Percentiles rank a stretch among this genome's conserved stretches.
Evolutionary conservation across 2,888 invertebrate genomes (phyloP).

Genomic region (Drosophila robusta): DNA sequence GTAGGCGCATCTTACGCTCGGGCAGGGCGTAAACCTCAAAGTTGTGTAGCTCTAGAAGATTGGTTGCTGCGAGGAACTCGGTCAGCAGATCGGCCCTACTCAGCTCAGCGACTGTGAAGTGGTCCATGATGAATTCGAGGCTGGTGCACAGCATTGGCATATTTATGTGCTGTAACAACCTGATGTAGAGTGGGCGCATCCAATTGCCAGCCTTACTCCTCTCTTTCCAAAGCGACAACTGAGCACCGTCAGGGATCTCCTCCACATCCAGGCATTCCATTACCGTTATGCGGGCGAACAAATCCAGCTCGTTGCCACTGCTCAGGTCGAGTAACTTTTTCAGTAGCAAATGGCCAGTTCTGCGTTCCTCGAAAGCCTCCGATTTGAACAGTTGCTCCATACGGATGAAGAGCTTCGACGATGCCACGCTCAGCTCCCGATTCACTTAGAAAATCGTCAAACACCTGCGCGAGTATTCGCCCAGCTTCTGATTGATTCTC

Average conservation of each 20-base stretch:
- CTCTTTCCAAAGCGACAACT: constrained; percentile 5
- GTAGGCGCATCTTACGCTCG: neutral
- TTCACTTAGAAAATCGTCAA: constrained; percentile 9
- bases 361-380: neutral
- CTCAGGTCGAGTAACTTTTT: constrained; percentile 7
- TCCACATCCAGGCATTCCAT: constrained; percentile 20
- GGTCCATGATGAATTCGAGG: constrained; percentile 10
- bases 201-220: neutral
- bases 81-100: constrained; percentile 6
- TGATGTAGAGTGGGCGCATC: constrained; percentile 1
- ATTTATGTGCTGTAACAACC: neutral
- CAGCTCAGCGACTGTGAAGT: constrained; percentile 9
- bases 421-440: neutral
- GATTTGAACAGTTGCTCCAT: constrained; percentile 1
- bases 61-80: constrained; percentile 16
- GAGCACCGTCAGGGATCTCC: neutral
- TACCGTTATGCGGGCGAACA: constrained; percentile 7
- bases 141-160: neutral
- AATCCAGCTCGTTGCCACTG: neutral
- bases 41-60: constrained; percentile 11
- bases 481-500: neutral
- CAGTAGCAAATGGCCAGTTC: constrained; percentile 5
- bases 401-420: constrained; percentile 1
- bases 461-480: neutral
- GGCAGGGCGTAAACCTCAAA: neutral